These are phyloP conservation scores for Pardosa pseudoannulata DNA, from an alignment of 2,888 invertebrate genomes.

Conservation along the genomic window DNA sequence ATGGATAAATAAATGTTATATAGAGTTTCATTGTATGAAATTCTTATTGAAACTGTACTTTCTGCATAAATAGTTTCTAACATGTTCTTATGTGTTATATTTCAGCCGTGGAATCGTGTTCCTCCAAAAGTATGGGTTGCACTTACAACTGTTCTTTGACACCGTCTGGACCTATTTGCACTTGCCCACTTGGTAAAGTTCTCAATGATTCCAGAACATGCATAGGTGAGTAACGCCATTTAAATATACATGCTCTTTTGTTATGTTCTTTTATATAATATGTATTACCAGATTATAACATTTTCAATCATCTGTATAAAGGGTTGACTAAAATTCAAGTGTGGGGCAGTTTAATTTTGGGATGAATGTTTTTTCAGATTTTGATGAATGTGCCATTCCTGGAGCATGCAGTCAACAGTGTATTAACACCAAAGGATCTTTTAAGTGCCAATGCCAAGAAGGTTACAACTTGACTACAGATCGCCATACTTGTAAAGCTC, in stretches of 20 bases:
- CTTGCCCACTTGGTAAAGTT: constrained; percentile 92
- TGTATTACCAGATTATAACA: too few relatives aligned
- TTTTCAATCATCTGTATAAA: too few relatives aligned
- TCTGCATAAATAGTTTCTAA: too few relatives aligned
- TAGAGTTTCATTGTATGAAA: too few relatives aligned
- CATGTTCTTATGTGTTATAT: too few relatives aligned
- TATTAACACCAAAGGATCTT: constrained; percentile 92
- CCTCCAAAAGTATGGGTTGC: constrained; percentile 82
- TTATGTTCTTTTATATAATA: too few relatives aligned
- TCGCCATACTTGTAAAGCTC: constrained; percentile 90
- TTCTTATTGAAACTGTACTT: too few relatives aligned
- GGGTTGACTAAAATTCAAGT: too few relatives aligned
- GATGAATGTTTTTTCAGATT: constrained; percentile 81
- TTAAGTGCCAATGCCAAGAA: constrained; percentile 89
- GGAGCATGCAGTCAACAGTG: constrained; percentile 94
- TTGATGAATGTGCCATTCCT: constrained; percentile 92
- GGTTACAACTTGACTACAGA: constrained; percentile 90
- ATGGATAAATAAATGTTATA: too few relatives aligned
- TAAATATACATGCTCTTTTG: too few relatives aligned
- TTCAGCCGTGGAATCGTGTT: constrained; percentile 73
- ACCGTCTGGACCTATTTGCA: constrained; percentile 90
- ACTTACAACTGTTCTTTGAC: constrained; percentile 91
- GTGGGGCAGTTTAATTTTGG: too few relatives aligned
- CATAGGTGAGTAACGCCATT: constrained; percentile 76
- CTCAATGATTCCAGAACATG: constrained; percentile 80